phyloP scores from a whole-genome alignment of 2,113 vertebrate genomes.

The Charina bottae region DNA sequence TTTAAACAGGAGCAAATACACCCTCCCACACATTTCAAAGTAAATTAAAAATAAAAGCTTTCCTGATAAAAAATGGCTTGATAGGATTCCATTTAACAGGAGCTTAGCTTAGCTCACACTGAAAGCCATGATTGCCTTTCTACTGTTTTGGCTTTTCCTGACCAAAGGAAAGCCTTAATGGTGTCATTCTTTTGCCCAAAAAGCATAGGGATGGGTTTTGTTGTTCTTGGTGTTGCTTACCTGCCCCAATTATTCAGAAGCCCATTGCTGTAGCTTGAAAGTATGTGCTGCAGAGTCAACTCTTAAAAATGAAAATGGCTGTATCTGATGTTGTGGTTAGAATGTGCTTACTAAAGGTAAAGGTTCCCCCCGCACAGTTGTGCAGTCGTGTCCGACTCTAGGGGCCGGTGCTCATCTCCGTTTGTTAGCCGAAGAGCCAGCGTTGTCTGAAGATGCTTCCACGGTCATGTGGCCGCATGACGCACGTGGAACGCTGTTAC shows the following conservation, averaged over 20 bases:
- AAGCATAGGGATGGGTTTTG: not conserved
- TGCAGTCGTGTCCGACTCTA: too few relatives aligned
- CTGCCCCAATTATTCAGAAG: not conserved
- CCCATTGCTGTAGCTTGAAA: not conserved
- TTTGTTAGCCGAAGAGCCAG: too few relatives aligned
- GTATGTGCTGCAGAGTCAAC: not conserved
- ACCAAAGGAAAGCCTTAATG: not conserved
- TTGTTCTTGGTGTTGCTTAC: not conserved
- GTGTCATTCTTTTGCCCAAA: not conserved
- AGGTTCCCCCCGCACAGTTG: too few relatives aligned
- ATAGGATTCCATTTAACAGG: not conserved
- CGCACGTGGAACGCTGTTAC: too few relatives aligned
- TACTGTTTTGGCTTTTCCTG: not conserved
- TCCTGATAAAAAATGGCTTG: not conserved
- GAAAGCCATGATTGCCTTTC: not conserved
- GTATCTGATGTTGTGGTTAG: not conserved
- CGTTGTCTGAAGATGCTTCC: too few relatives aligned
- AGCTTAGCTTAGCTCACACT: not conserved
- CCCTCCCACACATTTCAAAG: too few relatives aligned
- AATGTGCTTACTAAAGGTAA: too few relatives aligned
- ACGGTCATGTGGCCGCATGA: too few relatives aligned
- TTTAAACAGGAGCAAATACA: not conserved
- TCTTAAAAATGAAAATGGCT: not conserved
- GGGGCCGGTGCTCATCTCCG: too few relatives aligned
- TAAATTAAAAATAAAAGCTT: not conserved